These are phyloP conservation scores for Drosophila obscura DNA, from an alignment of 1,140 invertebrate species.

Conservation along the genomic window DNA sequence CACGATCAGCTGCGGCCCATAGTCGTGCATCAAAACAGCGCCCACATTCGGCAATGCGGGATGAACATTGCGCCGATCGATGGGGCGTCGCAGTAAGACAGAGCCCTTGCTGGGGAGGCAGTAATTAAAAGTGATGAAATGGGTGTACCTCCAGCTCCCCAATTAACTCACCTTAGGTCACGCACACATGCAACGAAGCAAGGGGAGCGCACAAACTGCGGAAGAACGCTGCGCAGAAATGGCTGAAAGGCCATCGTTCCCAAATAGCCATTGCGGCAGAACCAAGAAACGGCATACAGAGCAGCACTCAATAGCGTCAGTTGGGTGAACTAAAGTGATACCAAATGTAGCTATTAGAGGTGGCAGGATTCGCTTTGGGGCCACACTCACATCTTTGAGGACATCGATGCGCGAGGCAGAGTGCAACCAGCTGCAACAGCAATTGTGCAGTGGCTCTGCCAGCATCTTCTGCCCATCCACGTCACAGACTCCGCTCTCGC, in stretches of 20 bases:
- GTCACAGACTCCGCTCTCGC: conserved; percentile 60
- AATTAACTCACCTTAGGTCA: conserved; percentile 58
- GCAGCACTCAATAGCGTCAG: conserved; percentile 62
- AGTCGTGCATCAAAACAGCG: conserved; percentile 65
- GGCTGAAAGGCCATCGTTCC: conserved; percentile 41
- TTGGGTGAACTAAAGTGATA: conserved; percentile 64
- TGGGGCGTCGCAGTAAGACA: conserved; percentile 59
- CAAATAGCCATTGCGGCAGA: conserved; percentile 41
- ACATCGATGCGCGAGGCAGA: conserved; percentile 38
- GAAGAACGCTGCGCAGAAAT: conserved; percentile 62
- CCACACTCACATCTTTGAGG: conserved; percentile 66
- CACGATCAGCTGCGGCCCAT: conserved; percentile 72
- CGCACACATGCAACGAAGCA: conserved; percentile 57
- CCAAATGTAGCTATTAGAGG: no score
- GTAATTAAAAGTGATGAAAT: conserved; percentile 48
- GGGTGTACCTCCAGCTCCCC: neutral
- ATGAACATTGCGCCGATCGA: conserved; percentile 69
- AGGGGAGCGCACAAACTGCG: conserved; percentile 62
- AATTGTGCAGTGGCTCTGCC: conserved; percentile 67
- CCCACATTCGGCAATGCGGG: conserved; percentile 76
- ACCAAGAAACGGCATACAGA: conserved; percentile 69
- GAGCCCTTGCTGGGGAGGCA: conserved; percentile 57
- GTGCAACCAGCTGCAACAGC: conserved; percentile 78
- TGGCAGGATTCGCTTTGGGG: neutral
- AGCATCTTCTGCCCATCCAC: conserved; percentile 57